These are phyloP conservation scores for Perizoma affinitatum DNA, from an alignment of 2,888 invertebrate species.

Conservation along the genomic window DNA sequence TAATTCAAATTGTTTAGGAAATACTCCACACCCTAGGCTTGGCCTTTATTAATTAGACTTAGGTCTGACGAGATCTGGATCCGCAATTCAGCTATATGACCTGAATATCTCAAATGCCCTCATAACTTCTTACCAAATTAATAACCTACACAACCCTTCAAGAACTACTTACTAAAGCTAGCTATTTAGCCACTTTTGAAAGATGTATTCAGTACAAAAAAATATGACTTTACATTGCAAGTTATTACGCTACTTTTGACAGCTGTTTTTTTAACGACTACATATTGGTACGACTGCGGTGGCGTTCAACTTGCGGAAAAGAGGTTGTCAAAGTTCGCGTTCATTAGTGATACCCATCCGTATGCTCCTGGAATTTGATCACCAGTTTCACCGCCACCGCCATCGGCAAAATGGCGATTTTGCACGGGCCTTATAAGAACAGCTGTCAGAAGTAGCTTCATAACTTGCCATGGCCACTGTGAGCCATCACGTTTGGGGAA, in stretches of 20 bases:
- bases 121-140: conserved; percentile 26
- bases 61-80: conserved; percentile 13
- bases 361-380: too few species aligned
- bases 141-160: conserved; percentile 21
- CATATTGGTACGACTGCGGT: too few species aligned
- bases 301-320: too few species aligned
- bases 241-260: neutral
- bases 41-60: conserved; percentile 4
- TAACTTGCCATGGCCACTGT: neutral
- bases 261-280: neutral
- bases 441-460: neutral
- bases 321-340: too few species aligned
- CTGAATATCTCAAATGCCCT: conserved; percentile 23
- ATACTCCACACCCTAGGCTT: conserved; percentile 3
- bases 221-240: too few species aligned
- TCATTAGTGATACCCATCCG: too few species aligned
- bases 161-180: conserved; percentile 7
- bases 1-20: conserved; percentile 6
- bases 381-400: too few species aligned
- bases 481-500: conserved; percentile 19
- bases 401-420: too few species aligned
- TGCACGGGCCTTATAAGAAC: neutral
- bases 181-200: neutral
- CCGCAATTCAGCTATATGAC: conserved; percentile 14
- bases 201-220: neutral